Percentiles rank a stretch among this genome's conserved stretches.
Conservation (phyloP, 2,888 invertebrate genomes). For the Temnothorax ravouxi region DNA sequence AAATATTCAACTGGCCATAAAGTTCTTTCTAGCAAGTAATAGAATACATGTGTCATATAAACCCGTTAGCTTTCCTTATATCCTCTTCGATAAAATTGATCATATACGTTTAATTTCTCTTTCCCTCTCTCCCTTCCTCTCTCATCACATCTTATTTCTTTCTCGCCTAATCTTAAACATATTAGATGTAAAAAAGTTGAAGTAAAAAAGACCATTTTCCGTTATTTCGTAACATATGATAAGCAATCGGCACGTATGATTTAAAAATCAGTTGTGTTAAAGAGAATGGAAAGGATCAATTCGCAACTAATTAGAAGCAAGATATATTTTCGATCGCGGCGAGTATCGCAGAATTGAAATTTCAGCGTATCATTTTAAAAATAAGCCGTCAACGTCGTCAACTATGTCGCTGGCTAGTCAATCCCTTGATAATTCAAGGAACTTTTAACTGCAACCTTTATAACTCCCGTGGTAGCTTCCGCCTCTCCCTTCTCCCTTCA, state of each 20-base stretch:
- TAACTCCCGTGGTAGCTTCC: constrained; percentile 77
- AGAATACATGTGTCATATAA: neutral
- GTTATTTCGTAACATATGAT: neutral
- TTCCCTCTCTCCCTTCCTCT: neutral
- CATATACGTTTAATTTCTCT: neutral
- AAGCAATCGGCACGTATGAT: constrained; percentile 3
- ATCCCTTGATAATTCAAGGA: constrained; percentile 83
- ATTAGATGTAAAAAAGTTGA: neutral
- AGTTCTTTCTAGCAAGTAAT: neutral
- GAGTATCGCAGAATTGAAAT: constrained; percentile 55
- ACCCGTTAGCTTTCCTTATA: neutral
- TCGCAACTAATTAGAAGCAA: neutral
- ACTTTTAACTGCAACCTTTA: constrained; percentile 84
- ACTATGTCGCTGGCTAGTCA: constrained; percentile 70
- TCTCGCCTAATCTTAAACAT: neutral
- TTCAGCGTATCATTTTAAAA: constrained; percentile 68
- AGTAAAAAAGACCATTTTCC: neutral
- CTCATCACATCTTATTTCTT: neutral
- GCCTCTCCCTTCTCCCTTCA: constrained; percentile 54
- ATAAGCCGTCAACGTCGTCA: constrained; percentile 62
- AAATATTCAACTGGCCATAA: neutral
- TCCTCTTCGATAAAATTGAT: neutral
- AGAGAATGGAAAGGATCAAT: neutral
- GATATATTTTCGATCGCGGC: neutral
- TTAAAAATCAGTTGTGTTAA: neutral